These are phyloP conservation scores for Trogon surrucura DNA, from an alignment of 2,113 vertebrate genomes.

Conservation along the genomic window DNA sequence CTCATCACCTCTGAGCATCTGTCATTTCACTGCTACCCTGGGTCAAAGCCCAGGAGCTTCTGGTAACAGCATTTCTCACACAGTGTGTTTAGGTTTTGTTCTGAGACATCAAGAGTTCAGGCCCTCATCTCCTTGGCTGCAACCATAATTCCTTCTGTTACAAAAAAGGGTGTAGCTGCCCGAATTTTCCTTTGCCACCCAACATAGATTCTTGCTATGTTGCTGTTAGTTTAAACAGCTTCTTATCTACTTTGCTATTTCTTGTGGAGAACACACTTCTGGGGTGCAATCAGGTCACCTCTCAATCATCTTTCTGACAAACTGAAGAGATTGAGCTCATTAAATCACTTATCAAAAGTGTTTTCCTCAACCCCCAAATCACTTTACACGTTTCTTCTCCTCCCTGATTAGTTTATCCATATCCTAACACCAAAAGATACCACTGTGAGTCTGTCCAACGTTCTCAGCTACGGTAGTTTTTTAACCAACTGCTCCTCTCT, in stretches of 20 bases:
- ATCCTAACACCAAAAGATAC: not conserved
- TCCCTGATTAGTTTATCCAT: not conserved
- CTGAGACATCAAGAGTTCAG: not conserved
- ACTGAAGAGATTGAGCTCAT: constrained; percentile 10
- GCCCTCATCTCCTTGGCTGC: not conserved
- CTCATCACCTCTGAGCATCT: not conserved
- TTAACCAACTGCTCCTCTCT: not conserved
- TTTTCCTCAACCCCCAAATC: not conserved
- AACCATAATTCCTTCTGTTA: not conserved
- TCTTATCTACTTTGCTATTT: not conserved
- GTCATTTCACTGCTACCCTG: not conserved
- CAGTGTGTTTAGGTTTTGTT: not conserved
- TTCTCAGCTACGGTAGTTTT: not conserved
- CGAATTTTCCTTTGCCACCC: not conserved
- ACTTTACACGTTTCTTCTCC: not conserved
- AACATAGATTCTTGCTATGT: not conserved
- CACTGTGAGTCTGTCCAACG: not conserved
- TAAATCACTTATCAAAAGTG: constrained; percentile 10
- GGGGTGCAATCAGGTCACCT: not conserved
- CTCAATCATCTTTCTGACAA: constrained; percentile 24
- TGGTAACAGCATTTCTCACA: not conserved
- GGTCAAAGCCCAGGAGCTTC: not conserved
- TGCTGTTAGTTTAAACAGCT: not conserved
- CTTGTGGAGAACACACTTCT: not conserved
- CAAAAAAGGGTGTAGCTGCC: not conserved